These are phyloP conservation scores for Lycophotia porphyrea DNA, from an alignment of 2,888 invertebrate genomes.

Conservation along the genomic window DNA sequence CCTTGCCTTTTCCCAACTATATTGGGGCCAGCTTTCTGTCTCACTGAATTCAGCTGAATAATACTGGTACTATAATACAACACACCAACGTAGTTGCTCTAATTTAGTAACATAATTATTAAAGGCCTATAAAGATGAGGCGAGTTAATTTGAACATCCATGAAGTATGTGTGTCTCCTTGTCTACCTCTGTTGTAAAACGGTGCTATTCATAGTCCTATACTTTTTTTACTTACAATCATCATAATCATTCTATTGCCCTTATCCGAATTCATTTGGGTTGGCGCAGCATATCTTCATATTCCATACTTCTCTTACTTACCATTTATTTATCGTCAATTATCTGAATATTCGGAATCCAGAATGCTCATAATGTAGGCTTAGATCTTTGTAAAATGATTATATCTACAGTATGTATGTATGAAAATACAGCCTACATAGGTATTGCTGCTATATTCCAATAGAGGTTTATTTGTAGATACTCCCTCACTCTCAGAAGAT, in stretches of 20 bases:
- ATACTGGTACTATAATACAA: too few species aligned
- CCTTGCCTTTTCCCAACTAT: too few species aligned
- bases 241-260: too few species aligned
- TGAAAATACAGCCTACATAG: background rate
- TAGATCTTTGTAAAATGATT: background rate
- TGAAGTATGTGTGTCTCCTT: background rate
- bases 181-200: background rate
- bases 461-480: conserved; percentile 43
- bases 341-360: background rate
- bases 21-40: too few species aligned
- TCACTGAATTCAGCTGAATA: too few species aligned
- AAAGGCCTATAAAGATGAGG: background rate
- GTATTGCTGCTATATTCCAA: background rate
- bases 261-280: too few species aligned
- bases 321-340: background rate
- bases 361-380: background rate
- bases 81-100: background rate
- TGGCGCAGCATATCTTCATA: too few species aligned
- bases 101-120: too few species aligned
- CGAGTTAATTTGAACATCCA: background rate
- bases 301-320: background rate
- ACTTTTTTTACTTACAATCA: too few species aligned
- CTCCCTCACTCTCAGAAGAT: too few species aligned
- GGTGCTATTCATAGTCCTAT: background rate
- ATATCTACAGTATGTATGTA: background rate